Conservation (phyloP, 2,797 vertebrate species). For the Fringilla coelebs region DNA sequence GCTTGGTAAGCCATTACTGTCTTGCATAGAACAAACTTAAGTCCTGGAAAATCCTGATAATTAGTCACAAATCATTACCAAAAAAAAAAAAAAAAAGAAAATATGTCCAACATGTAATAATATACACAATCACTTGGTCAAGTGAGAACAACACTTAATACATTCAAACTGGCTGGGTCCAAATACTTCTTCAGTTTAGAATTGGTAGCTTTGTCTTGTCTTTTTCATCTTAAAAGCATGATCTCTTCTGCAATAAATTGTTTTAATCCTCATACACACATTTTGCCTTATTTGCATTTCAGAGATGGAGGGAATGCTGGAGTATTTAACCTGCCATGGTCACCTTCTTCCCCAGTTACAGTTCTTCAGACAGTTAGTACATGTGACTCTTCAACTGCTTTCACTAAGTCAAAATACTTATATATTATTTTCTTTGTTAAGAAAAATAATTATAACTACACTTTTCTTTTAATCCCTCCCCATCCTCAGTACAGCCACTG, state of each 20-base stretch:
- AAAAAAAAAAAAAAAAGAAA: background rate
- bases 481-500: background rate
- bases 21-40: background rate
- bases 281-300: conserved; percentile 37
- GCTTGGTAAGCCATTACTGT: background rate
- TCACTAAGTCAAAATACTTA: background rate
- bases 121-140: background rate
- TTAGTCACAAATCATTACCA: background rate
- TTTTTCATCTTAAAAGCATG: background rate
- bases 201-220: background rate
- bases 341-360: background rate
- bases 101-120: background rate
- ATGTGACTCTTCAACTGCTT: background rate
- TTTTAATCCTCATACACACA: background rate
- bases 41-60: background rate
- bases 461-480: background rate
- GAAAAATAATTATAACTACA: background rate
- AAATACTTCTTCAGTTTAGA: background rate
- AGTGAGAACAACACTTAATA: background rate
- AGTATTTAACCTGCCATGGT: background rate
- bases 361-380: background rate
- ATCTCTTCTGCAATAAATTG: background rate
- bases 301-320: background rate
- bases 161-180: background rate
- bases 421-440: background rate